Conservation (phyloP, 2,113 vertebrate species). For the Sturnus vulgaris region DNA sequence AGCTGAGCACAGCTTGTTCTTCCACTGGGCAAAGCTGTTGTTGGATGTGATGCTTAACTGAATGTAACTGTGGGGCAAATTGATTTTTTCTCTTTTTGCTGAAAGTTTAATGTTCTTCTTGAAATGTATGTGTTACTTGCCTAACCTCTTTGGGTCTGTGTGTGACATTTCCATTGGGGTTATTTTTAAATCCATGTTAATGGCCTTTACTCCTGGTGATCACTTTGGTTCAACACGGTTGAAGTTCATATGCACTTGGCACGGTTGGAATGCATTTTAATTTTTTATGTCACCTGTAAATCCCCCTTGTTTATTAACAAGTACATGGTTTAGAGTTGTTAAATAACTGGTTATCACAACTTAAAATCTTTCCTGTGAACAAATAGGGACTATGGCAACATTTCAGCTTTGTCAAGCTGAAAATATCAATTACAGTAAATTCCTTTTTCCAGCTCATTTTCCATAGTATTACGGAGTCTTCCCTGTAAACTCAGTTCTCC, state of each 20-base stretch:
- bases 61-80: neutral
- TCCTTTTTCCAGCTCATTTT: neutral
- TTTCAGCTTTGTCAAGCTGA: neutral
- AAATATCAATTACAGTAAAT: neutral
- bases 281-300: neutral
- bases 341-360: neutral
- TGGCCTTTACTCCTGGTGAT: conserved; percentile 25
- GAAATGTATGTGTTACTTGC: neutral
- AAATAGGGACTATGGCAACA: neutral
- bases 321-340: neutral
- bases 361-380: neutral
- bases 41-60: neutral
- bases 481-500: neutral
- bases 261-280: neutral
- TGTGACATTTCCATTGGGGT: neutral
- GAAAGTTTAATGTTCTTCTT: neutral
- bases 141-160: neutral
- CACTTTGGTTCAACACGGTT: neutral
- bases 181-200: conserved; percentile 15
- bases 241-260: conserved; percentile 17
- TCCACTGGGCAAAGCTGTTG: neutral
- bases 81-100: neutral
- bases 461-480: neutral
- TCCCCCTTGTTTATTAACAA: neutral
- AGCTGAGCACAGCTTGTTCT: neutral